These are phyloP conservation scores for Grallaria varia DNA, from an alignment of 2,113 vertebrate species.

Conservation along the genomic window DNA sequence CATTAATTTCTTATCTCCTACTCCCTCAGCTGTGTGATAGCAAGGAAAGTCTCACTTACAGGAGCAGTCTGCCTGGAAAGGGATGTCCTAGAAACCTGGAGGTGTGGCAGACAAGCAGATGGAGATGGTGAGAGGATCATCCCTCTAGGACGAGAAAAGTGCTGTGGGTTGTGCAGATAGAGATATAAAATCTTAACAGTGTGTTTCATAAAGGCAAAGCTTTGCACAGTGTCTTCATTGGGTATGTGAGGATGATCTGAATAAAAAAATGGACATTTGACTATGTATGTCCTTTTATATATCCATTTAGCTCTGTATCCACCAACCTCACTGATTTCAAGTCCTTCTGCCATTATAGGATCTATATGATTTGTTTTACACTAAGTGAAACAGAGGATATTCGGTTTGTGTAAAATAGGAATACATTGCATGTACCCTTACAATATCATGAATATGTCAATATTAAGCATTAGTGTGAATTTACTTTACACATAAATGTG, in stretches of 20 bases:
- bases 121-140: conserved; percentile 12
- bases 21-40: not conserved
- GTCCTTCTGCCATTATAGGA: not conserved
- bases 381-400: not conserved
- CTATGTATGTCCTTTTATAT: not conserved
- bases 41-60: not conserved
- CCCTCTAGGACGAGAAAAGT: not conserved
- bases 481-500: not conserved
- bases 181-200: not conserved
- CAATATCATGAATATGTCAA: not conserved
- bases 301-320: not conserved
- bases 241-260: not conserved
- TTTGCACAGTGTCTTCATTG: not conserved
- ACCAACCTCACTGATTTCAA: not conserved
- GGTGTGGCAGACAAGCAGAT: conserved; percentile 56
- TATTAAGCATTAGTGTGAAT: not conserved
- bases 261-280: not conserved
- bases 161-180: not conserved
- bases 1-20: not conserved
- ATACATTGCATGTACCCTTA: not conserved
- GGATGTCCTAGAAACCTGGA: conserved; percentile 36
- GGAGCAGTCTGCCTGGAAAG: conserved; percentile 2
- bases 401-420: not conserved
- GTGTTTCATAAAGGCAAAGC: not conserved
- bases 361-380: not conserved